phyloP scores from a whole-genome alignment of 2,888 invertebrate species.

The Creontiades dilutus region DNA sequence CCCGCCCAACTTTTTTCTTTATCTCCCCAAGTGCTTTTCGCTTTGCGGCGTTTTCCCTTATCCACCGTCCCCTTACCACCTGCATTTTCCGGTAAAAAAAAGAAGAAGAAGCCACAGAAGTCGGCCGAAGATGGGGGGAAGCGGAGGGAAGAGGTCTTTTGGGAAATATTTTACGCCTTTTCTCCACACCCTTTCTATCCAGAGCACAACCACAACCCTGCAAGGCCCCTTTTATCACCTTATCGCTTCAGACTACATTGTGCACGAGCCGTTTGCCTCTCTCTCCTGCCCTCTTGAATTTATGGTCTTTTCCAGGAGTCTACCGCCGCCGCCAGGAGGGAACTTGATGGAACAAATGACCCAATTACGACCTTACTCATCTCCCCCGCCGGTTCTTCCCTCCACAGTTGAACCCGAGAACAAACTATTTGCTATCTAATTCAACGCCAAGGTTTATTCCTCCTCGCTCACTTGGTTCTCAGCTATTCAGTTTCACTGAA shows the following conservation, averaged over 20 bases:
- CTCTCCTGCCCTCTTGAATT: not conserved
- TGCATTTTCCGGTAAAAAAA: not conserved
- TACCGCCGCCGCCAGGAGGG: constrained; percentile 38
- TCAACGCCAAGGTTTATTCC: not conserved
- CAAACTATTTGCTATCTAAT: constrained; percentile 36
- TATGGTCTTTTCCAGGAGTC: constrained; percentile 49
- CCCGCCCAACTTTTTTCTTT: not conserved
- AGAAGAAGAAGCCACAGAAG: not conserved
- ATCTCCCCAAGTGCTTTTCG: constrained; percentile 42
- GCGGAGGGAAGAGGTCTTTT: not conserved
- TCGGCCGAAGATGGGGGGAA: not conserved
- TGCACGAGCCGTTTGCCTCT: constrained; percentile 46
- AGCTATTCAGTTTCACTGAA: constrained; percentile 17
- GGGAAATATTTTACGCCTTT: constrained; percentile 55
- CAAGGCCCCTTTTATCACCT: constrained; percentile 40
- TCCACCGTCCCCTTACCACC: not conserved
- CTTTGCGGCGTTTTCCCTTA: constrained; percentile 20
- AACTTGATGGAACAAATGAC: constrained; percentile 53
- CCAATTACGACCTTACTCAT: constrained; percentile 53
- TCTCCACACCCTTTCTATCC: constrained; percentile 21
- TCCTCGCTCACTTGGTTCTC: not conserved
- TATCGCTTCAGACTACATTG: constrained; percentile 54
- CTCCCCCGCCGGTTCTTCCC: not conserved
- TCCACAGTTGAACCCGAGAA: constrained; percentile 16
- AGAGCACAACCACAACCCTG: constrained; percentile 10